Percentiles rank a stretch among this genome's conserved stretches.
These are phyloP conservation scores for Orientallactaga bullata DNA, from an alignment of 2,113 vertebrate genomes.

Conservation along the genomic window DNA sequence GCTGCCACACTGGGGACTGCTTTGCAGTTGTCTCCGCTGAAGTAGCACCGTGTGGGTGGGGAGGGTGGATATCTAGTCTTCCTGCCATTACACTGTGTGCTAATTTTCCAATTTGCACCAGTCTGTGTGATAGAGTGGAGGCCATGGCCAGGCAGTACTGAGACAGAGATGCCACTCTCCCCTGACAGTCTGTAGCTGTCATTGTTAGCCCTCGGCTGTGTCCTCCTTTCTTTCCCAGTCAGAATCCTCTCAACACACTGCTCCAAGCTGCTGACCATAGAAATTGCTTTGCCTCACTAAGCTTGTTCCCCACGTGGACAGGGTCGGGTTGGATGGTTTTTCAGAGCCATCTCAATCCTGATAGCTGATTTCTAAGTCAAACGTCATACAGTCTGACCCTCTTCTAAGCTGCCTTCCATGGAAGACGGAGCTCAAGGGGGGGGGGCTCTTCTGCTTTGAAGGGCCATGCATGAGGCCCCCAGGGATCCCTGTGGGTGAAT, in stretches of 20 bases:
- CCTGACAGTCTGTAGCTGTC: rapidly evolving
- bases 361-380: not conserved
- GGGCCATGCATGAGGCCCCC: not conserved
- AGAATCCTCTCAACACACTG: not conserved
- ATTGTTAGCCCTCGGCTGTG: rapidly evolving
- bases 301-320: not conserved
- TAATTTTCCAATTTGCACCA: not conserved
- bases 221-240: not conserved
- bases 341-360: not conserved
- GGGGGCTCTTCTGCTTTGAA: not conserved
- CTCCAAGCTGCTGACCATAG: not conserved
- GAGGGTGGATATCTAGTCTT: not conserved
- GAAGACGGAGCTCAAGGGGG: not conserved
- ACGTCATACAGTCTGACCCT: not conserved
- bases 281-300: rapidly evolving
- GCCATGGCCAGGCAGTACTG: not conserved
- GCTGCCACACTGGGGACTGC: not conserved
- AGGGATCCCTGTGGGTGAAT: not conserved
- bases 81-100: not conserved
- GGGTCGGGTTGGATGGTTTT: not conserved
- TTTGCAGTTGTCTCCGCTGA: rapidly evolving
- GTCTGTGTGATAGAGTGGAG: not conserved
- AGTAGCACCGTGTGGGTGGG: not conserved
- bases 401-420: not conserved
- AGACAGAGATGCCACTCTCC: not conserved